Base-by-base conservation (phyloP, 2,888 invertebrate genomes). In the Tetropium fuscum region DNA sequence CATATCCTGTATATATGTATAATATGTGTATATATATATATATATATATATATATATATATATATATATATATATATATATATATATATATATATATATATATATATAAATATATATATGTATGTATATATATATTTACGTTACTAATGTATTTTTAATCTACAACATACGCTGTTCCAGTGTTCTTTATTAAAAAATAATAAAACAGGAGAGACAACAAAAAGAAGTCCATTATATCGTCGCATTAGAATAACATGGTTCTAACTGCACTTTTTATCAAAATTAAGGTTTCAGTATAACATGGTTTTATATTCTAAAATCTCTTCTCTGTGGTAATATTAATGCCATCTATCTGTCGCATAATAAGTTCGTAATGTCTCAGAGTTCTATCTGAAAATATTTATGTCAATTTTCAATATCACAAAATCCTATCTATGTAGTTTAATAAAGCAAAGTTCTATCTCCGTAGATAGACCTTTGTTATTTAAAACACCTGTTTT, bases 391-490 rank as follows among this genome's bases (percentile, higher is more conserved):
- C 45, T 25, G 25, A 25, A 13, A 11, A 13, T 25, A 25, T 2
- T 22, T 45, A 45, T n/a, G 13, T 45, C 15, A 25, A 20, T 22
- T 45, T 11, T 5, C 22, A 45, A 15, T 13, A 45, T 8, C 1
- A 45, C 15, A 45, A 25, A 45, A 16, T 45, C 27, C 15, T 30
- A 45, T 45, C 45, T 45, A 25, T 15, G 45, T n/a, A n/a, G 25
- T 45, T 45, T 45, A 7, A 11, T 13, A 11, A 10, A 13, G 11
- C 11, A 20, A 22, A 8, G 45, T 45, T 25, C 27, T 45, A 45
- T 45, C 45, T 47, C 15, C 27, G 30, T 30, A 13, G 25, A 30
- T 47, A 47, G 18, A 11, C 27, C n/a, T 25, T n/a, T 47, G 10
- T 16, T 47, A 47, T 47, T 10, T 30, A 30, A 27, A 47, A 27